Percentiles rank a stretch among this genome's conserved stretches.
These are phyloP conservation scores for Neosilurus mollespiculum DNA, from an alignment of 2,797 vertebrate genomes.

Conservation along the genomic window DNA sequence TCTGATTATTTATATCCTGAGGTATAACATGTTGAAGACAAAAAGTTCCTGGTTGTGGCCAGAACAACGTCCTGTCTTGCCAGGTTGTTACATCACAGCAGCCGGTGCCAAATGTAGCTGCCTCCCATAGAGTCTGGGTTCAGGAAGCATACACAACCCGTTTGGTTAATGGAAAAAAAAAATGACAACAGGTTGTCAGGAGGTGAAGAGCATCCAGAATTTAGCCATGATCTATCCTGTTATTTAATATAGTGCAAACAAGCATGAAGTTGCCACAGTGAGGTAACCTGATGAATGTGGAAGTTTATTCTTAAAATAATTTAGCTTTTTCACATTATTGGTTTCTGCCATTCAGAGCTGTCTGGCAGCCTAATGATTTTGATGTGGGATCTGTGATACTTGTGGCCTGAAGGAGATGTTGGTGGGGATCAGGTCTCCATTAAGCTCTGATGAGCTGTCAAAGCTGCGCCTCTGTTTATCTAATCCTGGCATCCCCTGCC, in stretches of 20 bases:
- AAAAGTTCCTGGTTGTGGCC: conserved; percentile 8
- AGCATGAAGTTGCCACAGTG: not conserved
- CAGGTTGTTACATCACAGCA: conserved; percentile 48
- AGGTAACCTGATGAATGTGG: not conserved
- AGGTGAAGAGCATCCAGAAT: not conserved
- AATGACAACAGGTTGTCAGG: conserved; percentile 14
- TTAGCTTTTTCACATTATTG: not conserved
- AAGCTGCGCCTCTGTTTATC: conserved; percentile 61
- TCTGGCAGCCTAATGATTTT: conserved; percentile 25
- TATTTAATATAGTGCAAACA: not conserved
- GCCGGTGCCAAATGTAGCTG: conserved; percentile 38
- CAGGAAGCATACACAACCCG: conserved; percentile 25
- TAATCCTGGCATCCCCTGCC: conserved; percentile 64
- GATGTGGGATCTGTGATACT: conserved; percentile 47
- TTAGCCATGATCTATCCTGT: not conserved
- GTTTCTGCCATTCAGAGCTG: conserved; percentile 5
- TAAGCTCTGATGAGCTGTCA: conserved; percentile 69
- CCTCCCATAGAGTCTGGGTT: conserved; percentile 22
- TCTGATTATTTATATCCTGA: conserved; percentile 39
- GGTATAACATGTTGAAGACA: conserved; percentile 10
- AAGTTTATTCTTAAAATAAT: not conserved
- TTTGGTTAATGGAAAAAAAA: conserved; percentile 33
- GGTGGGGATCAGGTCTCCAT: conserved; percentile 53
- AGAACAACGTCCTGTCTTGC: conserved; percentile 27
- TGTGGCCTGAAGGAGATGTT: conserved; percentile 46